Conservation (phyloP, 2,888 invertebrate genomes). For the Drosophila multiciliata region DNA sequence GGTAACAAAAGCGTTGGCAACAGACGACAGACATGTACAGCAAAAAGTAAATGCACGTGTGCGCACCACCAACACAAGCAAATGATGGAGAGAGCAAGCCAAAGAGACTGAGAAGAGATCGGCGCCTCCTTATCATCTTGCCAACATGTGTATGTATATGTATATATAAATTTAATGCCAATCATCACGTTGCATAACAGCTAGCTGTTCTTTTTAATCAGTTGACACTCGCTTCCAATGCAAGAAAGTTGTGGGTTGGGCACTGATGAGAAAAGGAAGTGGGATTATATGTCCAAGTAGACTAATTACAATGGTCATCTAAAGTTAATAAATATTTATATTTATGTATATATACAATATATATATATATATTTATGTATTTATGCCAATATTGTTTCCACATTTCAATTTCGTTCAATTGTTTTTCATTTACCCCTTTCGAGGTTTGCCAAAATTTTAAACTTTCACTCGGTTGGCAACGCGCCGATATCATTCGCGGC, state of each 20-base stretch:
- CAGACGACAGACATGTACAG: constrained; percentile 23
- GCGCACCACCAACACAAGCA: constrained; percentile 21
- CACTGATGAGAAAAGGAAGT: constrained; percentile 25
- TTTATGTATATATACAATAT: too few species aligned
- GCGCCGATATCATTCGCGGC: constrained; percentile 29
- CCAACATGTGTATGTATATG: constrained; percentile 3
- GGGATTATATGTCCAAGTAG: constrained; percentile 3
- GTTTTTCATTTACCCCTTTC: constrained; percentile 81
- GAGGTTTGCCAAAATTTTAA: constrained; percentile 72
- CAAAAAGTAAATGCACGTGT: constrained; percentile 40
- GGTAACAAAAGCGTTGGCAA: constrained; percentile 41
- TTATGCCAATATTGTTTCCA: constrained; percentile 6
- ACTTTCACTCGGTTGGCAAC: constrained; percentile 63
- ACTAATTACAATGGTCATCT: constrained; percentile 16
- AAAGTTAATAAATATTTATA: constrained; percentile 25
- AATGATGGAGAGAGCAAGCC: constrained; percentile 25
- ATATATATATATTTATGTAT: background rate
- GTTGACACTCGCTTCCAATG: background rate
- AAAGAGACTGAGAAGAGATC: constrained; percentile 14
- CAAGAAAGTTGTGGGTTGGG: constrained; percentile 8
- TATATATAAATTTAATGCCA: constrained; percentile 51
- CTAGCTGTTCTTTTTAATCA: constrained; percentile 34
- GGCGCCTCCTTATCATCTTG: constrained; percentile 30
- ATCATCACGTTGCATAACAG: constrained; percentile 51
- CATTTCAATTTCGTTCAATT: constrained; percentile 41